Conservation (phyloP, 2,888 invertebrate species). For the Eurytoma californica region DNA sequence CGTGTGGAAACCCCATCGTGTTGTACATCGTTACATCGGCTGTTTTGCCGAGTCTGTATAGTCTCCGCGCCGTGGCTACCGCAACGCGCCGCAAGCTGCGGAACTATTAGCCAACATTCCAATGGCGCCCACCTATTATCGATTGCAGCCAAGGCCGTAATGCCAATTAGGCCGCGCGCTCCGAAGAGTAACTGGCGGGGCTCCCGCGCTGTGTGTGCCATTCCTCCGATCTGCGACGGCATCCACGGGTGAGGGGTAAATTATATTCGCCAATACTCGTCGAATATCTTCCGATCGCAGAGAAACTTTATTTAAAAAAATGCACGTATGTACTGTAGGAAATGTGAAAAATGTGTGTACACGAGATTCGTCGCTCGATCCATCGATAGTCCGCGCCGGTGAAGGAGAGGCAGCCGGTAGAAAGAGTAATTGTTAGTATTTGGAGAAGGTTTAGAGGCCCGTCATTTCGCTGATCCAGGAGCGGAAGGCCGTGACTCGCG, state of each 20-base stretch:
- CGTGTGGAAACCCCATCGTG: too few relatives aligned
- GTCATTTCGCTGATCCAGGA: constrained; percentile 62
- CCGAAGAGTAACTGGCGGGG: constrained; percentile 49
- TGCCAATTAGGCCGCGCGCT: constrained; percentile 51
- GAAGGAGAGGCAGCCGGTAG: neutral
- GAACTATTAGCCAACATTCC: constrained; percentile 58
- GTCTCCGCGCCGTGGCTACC: neutral
- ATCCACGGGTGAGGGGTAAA: neutral
- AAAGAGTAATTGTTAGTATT: neutral
- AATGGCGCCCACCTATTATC: constrained; percentile 53
- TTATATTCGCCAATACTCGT: neutral
- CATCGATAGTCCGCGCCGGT: neutral
- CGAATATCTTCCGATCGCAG: neutral
- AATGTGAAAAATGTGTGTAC: neutral
- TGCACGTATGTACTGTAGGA: neutral
- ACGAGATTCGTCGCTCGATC: neutral
- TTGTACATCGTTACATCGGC: too few relatives aligned
- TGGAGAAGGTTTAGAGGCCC: constrained; percentile 55
- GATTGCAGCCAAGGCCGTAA: constrained; percentile 51
- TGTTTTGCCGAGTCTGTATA: neutral
- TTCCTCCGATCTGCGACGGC: constrained; percentile 36
- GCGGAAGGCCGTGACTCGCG: constrained; percentile 73
- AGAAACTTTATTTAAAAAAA: neutral
- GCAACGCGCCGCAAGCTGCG: constrained; percentile 43
- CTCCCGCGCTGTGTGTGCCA: constrained; percentile 9